These are phyloP conservation scores for Rhinoderma darwinii DNA, from an alignment of 2,113 vertebrate species.

Conservation along the genomic window DNA sequence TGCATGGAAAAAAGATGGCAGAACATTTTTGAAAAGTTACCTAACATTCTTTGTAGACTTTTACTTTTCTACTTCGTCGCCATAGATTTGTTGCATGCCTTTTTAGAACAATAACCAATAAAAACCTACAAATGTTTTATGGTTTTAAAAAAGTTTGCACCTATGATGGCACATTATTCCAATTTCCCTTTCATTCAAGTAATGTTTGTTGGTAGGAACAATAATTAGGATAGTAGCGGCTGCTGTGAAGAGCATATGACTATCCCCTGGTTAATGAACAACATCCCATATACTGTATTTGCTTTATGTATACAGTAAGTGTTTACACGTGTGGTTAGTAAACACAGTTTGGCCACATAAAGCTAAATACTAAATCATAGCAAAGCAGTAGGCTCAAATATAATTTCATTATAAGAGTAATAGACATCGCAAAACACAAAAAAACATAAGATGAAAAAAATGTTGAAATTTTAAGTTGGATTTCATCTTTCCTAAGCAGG, in stretches of 20 bases:
- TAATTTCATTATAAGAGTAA: background rate
- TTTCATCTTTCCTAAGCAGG: background rate
- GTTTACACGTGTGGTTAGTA: slow-evolving; percentile 15
- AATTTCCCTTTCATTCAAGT: background rate
- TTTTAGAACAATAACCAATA: background rate
- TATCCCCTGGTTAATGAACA: slow-evolving; percentile 1
- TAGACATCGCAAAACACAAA: background rate
- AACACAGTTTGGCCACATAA: background rate
- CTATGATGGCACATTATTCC: background rate
- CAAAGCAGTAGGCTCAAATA: background rate
- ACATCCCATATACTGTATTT: background rate
- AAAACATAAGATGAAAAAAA: background rate
- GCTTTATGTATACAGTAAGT: background rate
- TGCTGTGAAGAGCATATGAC: background rate
- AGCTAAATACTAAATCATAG: background rate
- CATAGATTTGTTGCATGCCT: background rate
- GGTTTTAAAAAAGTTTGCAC: background rate
- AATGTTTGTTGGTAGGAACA: background rate
- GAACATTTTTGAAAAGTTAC: background rate
- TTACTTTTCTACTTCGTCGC: no score
- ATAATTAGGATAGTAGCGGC: background rate
- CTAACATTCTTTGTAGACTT: background rate
- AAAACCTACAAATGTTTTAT: background rate
- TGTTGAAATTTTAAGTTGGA: background rate
- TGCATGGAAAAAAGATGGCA: background rate